A percentile compares a stretch with the other conserved stretches of the same genome.
Evolutionary conservation across 2,888 invertebrate species (phyloP).

Genomic region (Brachycybe producta): DNA sequence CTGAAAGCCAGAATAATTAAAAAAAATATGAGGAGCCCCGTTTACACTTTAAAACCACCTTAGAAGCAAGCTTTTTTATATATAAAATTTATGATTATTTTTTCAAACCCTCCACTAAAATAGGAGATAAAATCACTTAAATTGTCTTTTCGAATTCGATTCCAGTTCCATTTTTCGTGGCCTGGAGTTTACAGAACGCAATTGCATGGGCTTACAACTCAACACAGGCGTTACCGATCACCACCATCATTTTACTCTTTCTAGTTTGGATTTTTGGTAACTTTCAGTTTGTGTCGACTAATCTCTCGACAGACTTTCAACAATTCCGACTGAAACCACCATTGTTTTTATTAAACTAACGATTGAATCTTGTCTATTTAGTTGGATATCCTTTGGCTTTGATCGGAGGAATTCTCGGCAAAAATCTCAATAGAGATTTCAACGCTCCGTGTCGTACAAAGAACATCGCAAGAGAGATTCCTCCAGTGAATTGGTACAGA

Average conservation of each 20-base stretch:
- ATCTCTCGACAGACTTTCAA: no score
- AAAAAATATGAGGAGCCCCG: no score
- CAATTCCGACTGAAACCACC: background rate
- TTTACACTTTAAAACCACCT: no score
- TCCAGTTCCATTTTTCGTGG: constrained; percentile 38
- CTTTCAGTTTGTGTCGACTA: constrained; percentile 11
- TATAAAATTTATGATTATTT: no score
- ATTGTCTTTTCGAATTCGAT: constrained; percentile 4
- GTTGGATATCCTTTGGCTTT: constrained; percentile 42
- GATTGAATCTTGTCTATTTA: constrained; percentile 23
- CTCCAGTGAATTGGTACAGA: constrained; percentile 37
- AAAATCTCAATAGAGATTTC: constrained; percentile 36
- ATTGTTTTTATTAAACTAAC: no score
- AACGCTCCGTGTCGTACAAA: constrained; percentile 40
- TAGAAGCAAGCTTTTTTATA: no score
- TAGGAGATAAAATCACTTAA: background rate
- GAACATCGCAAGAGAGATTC: constrained; percentile 40
- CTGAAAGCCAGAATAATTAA: no score
- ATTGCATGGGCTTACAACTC: constrained; percentile 41
- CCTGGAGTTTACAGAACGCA: constrained; percentile 39
- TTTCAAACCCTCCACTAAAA: background rate
- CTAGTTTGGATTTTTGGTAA: constrained; percentile 35
- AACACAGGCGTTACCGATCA: constrained; percentile 40
- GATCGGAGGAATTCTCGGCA: constrained; percentile 40
- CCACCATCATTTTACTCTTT: constrained; percentile 37